Base-by-base conservation (phyloP, 2,888 invertebrate genomes). In the Pollenia angustigena region DNA sequence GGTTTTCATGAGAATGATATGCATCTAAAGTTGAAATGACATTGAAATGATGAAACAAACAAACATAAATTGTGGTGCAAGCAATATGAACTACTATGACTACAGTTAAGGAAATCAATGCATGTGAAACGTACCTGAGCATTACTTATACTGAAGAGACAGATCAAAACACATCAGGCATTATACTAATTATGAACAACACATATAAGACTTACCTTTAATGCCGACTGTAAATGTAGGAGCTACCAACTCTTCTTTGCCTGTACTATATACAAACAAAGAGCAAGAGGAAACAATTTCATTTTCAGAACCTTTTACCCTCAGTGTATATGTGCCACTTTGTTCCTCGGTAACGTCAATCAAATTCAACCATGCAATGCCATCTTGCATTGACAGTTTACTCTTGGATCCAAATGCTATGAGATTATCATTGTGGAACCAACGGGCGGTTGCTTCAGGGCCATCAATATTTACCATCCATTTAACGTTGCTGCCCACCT, bases 391-490 rank as follows among this genome's bases (percentile, higher is more conserved):
- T 81, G 95, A 95, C 44, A 95, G 95, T 91, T 94, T 94, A 90
- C 95, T 96, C 88, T 95, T 95, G 48, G 95, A 93, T 87, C 94
- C 94, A 87, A 95, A 94, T 16, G 94, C 94, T 14, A 96, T 91
- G 18, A 94, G 91, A 68, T 94, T 93, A 1, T 96, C 97, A 90
- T 97, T 96, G 44, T 91, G 92, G 88, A 95, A 95, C 97, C 97
- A 97, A 71, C 95, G 95, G 4, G 97, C 94, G 46, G 94, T 94
- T 46, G 97, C 95, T 80, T 96, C 96, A 0, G 96, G 95, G 1
- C 97, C 96, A 74, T 97, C 94, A 18, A 97, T 95, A 88, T 96
- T 96, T 89, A 97, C 97, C 18, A 96, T 97, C 88, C 98, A 94
- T 92, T 97, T 96, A 12, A 97, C 95, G 87, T 96, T 94, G 32